These are phyloP conservation scores for Neosilurus hyrtlii DNA, from an alignment of 2,797 vertebrate genomes.

Conservation along the genomic window DNA sequence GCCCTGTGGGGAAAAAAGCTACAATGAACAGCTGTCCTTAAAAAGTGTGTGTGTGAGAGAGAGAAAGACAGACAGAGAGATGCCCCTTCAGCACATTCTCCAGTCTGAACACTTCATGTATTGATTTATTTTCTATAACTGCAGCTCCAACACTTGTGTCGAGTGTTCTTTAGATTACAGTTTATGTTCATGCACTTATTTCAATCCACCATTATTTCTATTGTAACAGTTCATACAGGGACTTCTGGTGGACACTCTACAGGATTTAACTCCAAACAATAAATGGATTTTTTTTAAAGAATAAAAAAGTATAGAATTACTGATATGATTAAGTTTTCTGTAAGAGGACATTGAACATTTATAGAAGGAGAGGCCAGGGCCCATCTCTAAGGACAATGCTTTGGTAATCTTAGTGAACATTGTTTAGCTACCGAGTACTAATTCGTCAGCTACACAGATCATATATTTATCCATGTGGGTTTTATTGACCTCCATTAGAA, in stretches of 20 bases:
- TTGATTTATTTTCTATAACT: background rate
- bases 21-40: background rate
- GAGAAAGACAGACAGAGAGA: too few species aligned
- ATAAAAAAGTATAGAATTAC: background rate
- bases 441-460: background rate
- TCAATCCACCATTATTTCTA: background rate
- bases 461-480: background rate
- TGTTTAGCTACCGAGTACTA: background rate
- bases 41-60: too few species aligned
- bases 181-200: background rate
- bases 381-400: background rate
- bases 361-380: background rate
- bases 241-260: background rate
- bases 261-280: background rate
- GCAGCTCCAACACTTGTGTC: background rate
- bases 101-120: background rate
- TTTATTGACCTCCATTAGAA: background rate
- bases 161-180: background rate
- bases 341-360: background rate
- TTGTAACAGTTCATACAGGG: background rate
- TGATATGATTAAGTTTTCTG: background rate
- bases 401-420: background rate
- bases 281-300: background rate
- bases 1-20: conserved; percentile 63
- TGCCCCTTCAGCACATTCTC: background rate